Conservation (phyloP, 2,797 vertebrate species). For the Pseudotriccus pelzelni region DNA sequence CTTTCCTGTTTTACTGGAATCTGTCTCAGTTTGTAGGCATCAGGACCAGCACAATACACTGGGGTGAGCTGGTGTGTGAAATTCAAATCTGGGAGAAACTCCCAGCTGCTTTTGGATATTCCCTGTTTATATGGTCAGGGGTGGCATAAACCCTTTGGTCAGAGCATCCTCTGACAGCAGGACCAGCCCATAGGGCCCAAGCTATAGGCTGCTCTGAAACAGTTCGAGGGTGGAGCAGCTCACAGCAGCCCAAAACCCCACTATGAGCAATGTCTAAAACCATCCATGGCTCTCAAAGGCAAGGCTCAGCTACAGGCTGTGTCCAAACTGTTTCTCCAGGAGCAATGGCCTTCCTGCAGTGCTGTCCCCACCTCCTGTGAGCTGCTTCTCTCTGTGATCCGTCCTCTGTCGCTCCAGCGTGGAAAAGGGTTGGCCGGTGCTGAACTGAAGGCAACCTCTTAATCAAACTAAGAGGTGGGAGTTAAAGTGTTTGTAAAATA, state of each 20-base stretch:
- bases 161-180: neutral
- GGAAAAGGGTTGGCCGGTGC: neutral
- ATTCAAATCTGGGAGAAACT: neutral
- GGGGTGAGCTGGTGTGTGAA: neutral
- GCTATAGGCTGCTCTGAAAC: neutral
- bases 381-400: neutral
- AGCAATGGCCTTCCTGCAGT: neutral
- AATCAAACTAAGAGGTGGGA: constrained; percentile 38
- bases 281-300: neutral
- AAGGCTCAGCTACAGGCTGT: neutral
- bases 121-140: neutral
- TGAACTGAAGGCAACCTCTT: constrained; percentile 20
- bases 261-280: accelerated
- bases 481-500: constrained; percentile 44
- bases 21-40: neutral
- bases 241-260: neutral
- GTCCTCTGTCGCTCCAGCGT: neutral
- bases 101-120: neutral
- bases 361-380: neutral
- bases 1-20: neutral
- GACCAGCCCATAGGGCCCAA: no score
- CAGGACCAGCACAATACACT: neutral
- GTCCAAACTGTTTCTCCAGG: neutral
- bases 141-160: neutral
- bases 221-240: neutral